Conservation (phyloP, 2,113 vertebrate species). For the Gymnorhina tibicen region DNA sequence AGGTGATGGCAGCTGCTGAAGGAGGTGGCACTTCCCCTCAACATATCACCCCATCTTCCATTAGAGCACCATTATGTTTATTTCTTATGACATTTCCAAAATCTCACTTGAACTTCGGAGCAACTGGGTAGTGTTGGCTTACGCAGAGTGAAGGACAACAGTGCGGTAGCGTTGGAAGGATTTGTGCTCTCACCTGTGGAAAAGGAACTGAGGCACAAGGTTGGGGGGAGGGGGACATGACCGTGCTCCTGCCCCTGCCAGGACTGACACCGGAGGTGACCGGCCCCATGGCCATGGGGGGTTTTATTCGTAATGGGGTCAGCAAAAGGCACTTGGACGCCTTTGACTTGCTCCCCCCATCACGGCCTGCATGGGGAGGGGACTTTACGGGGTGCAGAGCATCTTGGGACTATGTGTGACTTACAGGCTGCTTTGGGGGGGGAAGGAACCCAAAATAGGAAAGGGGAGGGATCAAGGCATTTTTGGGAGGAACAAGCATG, state of each 20-base stretch:
- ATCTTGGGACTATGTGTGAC: background rate
- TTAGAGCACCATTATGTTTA: background rate
- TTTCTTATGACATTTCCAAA: background rate
- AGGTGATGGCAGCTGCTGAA: background rate
- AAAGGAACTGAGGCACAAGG: background rate
- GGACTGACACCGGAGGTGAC: background rate
- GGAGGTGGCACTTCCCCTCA: background rate
- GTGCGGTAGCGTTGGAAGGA: background rate
- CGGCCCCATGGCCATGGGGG: accelerated
- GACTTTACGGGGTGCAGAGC: background rate
- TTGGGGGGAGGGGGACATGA: accelerated
- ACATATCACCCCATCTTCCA: background rate
- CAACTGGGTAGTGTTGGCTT: background rate
- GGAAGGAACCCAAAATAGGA: background rate
- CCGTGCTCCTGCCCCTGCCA: background rate
- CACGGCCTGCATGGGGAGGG: accelerated
- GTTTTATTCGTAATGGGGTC: accelerated
- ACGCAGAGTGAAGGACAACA: background rate
- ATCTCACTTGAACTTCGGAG: background rate
- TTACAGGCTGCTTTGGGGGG: background rate
- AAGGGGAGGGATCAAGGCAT: background rate
- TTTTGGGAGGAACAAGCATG: background rate
- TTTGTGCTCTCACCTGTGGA: background rate
- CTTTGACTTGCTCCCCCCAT: background rate
- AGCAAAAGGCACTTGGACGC: accelerated